Evolutionary conservation across 2,797 vertebrate genomes (phyloP).

Genomic region (Falco berigora): DNA sequence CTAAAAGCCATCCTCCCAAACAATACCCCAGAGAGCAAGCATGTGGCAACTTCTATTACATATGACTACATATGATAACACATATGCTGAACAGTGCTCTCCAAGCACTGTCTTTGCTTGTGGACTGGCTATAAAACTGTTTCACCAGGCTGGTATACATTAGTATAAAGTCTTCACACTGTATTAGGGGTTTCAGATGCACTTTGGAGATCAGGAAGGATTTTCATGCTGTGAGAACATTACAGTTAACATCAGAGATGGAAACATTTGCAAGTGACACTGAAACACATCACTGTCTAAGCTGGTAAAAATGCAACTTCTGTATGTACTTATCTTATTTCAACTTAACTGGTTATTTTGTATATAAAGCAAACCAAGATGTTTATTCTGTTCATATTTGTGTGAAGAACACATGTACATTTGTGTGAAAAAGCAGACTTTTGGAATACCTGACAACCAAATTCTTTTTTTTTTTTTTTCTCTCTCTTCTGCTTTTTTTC

Average conservation of each 20-base stretch:
- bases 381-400: neutral
- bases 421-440: neutral
- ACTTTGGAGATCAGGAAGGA: neutral
- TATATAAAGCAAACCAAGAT: neutral
- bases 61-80: neutral
- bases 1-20: neutral
- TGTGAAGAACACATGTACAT: neutral
- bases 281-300: neutral
- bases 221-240: neutral
- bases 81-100: neutral
- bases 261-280: neutral
- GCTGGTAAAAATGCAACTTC: neutral
- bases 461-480: neutral
- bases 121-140: neutral
- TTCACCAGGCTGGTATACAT: neutral
- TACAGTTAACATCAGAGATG: neutral
- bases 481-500: neutral
- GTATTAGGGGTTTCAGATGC: neutral
- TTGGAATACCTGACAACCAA: neutral
- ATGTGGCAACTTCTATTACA: neutral
- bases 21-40: neutral
- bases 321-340: neutral
- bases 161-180: neutral
- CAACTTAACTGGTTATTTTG: neutral
- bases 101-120: accelerated